Percentiles rank a stretch among this genome's conserved stretches.
phyloP scores from a whole-genome alignment of 2,797 vertebrate genomes.

The Sebastes taczanowskii region DNA sequence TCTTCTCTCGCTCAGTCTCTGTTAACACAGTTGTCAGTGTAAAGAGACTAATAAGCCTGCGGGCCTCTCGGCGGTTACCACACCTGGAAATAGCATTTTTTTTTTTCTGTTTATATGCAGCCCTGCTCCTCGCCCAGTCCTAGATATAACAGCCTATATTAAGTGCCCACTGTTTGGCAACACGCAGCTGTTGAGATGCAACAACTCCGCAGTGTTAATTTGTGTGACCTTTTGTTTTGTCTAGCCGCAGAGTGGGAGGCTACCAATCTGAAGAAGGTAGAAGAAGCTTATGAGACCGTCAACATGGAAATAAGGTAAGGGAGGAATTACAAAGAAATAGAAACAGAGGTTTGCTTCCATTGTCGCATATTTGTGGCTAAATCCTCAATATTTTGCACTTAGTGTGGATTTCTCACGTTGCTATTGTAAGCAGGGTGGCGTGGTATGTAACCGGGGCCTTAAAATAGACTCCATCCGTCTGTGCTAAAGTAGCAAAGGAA shows the following conservation, averaged over 20 bases:
- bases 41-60: constrained; percentile 59
- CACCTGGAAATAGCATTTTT: constrained; percentile 65
- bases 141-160: constrained; percentile 52
- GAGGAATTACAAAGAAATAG: constrained; percentile 6
- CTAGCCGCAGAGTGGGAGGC: constrained; percentile 74
- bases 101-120: constrained; percentile 30
- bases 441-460: constrained; percentile 51
- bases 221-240: constrained; percentile 75
- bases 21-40: constrained; percentile 53
- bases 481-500: constrained; percentile 47
- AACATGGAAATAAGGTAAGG: constrained; percentile 79
- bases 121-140: constrained; percentile 38
- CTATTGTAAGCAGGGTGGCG: constrained; percentile 38
- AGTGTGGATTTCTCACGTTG: constrained; percentile 35
- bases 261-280: constrained; percentile 74
- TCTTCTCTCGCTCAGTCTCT: constrained; percentile 3
- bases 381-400: constrained; percentile 22
- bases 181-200: constrained; percentile 57
- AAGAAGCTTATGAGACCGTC: constrained; percentile 75
- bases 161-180: constrained; percentile 64
- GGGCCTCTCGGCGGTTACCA: constrained; percentile 23
- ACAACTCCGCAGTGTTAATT: constrained; percentile 62
- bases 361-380: constrained; percentile 11
- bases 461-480: constrained; percentile 68
- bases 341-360: not conserved